A percentile compares a stretch with the other conserved stretches of the same genome.
phyloP scores from a whole-genome alignment of 1,140 invertebrate species.

The Aphelenchoides avenae region DNA sequence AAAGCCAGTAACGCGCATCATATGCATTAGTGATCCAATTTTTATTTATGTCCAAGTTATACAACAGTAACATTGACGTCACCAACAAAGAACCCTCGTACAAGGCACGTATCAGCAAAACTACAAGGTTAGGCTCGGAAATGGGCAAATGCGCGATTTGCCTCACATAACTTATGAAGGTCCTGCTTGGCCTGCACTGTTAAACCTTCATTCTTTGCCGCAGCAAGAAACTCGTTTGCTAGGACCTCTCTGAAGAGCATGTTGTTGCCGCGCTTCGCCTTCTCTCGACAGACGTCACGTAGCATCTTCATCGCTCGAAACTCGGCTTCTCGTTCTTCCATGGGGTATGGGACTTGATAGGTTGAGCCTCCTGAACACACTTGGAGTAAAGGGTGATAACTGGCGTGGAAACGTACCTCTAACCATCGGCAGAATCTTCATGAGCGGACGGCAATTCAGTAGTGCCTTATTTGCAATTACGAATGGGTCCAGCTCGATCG shows the following conservation, averaged over 20 bases:
- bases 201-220: slow-evolving; percentile 59
- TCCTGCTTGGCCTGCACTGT: slow-evolving; percentile 63
- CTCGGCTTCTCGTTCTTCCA: slow-evolving; percentile 48
- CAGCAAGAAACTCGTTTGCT: slow-evolving; percentile 47
- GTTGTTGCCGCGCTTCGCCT: slow-evolving; percentile 29
- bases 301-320: slow-evolving; percentile 58
- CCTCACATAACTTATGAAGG: slow-evolving; percentile 62
- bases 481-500: slow-evolving; percentile 51
- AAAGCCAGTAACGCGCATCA: too few species aligned
- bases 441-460: slow-evolving; percentile 50
- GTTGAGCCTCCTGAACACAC: slow-evolving; percentile 45
- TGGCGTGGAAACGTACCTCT: slow-evolving; percentile 34
- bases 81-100: neutral
- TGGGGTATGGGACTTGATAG: slow-evolving; percentile 55
- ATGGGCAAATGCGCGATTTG: slow-evolving; percentile 59
- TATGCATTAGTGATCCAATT: too few species aligned
- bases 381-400: slow-evolving; percentile 9
- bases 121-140: neutral
- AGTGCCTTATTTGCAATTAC: slow-evolving; percentile 41
- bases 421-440: slow-evolving; percentile 51
- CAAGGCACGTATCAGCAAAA: too few species aligned
- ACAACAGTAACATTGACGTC: neutral
- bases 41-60: neutral
- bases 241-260: slow-evolving; percentile 39
- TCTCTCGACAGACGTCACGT: slow-evolving; percentile 48